phyloP scores from a whole-genome alignment of 2,113 vertebrate species.

The Gracilinanus agilis region DNA sequence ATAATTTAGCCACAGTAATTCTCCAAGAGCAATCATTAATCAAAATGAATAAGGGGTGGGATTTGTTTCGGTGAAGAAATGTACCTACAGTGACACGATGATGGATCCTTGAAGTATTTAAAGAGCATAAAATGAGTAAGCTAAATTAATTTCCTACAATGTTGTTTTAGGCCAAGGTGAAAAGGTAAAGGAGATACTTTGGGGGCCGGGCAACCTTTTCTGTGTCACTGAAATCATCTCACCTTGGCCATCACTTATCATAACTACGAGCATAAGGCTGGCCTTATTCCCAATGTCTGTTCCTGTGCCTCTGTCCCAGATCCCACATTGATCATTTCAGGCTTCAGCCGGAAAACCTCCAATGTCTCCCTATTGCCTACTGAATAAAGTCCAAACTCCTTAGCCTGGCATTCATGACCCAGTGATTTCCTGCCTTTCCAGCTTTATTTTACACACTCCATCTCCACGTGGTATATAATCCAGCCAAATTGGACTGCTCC shows the following conservation, averaged over 20 bases:
- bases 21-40: not conserved
- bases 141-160: not conserved
- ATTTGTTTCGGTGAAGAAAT: not conserved
- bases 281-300: constrained; percentile 7
- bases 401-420: not conserved
- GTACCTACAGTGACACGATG: not conserved
- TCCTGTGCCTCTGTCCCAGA: not conserved
- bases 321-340: not conserved
- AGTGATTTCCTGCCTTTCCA: not conserved
- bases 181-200: not conserved
- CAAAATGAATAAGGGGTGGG: not conserved
- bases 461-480: not conserved
- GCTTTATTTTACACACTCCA: not conserved
- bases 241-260: constrained; percentile 4
- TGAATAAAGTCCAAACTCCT: constrained; percentile 1
- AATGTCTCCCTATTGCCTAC: not conserved
- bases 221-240: not conserved
- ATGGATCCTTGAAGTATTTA: not conserved
- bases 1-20: not conserved
- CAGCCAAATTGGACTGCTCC: not conserved
- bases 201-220: not conserved
- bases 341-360: not conserved
- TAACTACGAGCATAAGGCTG: not conserved
- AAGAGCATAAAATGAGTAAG: not conserved
- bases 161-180: not conserved